A percentile compares a stretch with the other conserved stretches of the same genome.
These are phyloP conservation scores for Chromoteleia sp. DNA, from an alignment of 2,888 invertebrate species.

Conservation along the genomic window DNA sequence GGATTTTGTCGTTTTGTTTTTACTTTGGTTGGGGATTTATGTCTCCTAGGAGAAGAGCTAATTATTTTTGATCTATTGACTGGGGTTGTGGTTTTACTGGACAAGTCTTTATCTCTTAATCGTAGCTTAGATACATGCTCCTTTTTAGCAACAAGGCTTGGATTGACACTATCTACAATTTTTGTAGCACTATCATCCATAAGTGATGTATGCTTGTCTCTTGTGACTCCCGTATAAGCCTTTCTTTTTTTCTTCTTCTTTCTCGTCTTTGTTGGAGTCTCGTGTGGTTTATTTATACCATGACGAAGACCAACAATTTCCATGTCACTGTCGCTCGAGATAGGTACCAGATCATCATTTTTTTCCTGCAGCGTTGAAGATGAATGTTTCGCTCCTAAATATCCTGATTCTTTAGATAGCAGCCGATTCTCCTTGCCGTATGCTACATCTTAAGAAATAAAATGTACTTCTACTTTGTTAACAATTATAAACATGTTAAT, in stretches of 20 bases:
- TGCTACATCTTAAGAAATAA: constrained; percentile 82
- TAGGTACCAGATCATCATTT: constrained; percentile 81
- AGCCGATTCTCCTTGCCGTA: constrained; percentile 83
- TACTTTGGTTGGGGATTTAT: constrained; percentile 63
- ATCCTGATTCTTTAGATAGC: constrained; percentile 76
- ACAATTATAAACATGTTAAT: constrained; percentile 46
- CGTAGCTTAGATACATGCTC: constrained; percentile 9
- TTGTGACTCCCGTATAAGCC: constrained; percentile 5
- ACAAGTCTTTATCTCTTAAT: constrained; percentile 12
- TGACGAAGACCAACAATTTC: constrained; percentile 79
- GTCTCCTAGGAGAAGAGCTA: constrained; percentile 73
- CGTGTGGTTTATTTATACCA: constrained; percentile 68
- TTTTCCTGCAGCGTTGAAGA: constrained; percentile 79
- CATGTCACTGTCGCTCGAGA: constrained; percentile 83
- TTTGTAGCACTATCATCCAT: neutral
- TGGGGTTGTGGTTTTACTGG: neutral
- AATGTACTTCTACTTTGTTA: constrained; percentile 80
- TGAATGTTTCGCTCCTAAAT: constrained; percentile 70
- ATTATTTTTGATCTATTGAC: constrained; percentile 33
- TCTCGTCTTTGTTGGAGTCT: constrained; percentile 69
- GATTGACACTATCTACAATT: neutral
- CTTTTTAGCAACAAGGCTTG: constrained; percentile 37
- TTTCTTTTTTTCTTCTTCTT: constrained; percentile 78
- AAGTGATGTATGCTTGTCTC: neutral
- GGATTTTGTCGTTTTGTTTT: constrained; percentile 59